A percentile compares a stretch with the other conserved stretches of the same genome.
Conservation (phyloP, 2,888 invertebrate genomes). For the Mechanitis messenoides region DNA sequence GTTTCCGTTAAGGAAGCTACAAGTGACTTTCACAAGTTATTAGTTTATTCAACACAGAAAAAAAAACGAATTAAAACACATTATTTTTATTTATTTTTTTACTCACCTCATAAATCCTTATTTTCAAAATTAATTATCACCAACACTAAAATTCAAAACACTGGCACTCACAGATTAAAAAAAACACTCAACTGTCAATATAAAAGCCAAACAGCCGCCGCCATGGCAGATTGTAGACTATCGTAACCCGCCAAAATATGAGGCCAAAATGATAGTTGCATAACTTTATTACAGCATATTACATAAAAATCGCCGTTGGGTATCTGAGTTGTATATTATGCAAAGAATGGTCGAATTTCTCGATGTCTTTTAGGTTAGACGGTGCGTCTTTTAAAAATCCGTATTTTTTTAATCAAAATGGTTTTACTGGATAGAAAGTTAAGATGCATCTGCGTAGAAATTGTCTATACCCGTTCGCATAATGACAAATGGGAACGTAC, state of each 20-base stretch:
- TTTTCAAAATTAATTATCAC: conserved; percentile 18
- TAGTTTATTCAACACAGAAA: conserved; percentile 41
- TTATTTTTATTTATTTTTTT: conserved; percentile 14
- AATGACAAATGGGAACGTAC: conserved; percentile 17
- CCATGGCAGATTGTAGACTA: conserved; percentile 58
- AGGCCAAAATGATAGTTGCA: conserved; percentile 65
- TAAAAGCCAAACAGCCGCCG: conserved; percentile 49
- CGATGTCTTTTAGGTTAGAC: conserved; percentile 51
- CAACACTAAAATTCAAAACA: conserved; percentile 36
- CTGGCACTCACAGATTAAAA: conserved; percentile 38
- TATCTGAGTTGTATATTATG: conserved; percentile 47
- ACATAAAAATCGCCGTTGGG: conserved; percentile 69
- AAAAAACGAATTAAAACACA: conserved; percentile 39
- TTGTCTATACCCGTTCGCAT: conserved; percentile 18
- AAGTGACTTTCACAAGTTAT: conserved; percentile 40
- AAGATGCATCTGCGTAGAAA: conserved; percentile 33
- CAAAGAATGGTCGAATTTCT: conserved; percentile 47
- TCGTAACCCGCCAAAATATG: conserved; percentile 64
- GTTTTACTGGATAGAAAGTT: conserved; percentile 30
- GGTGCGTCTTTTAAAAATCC: conserved; percentile 39
- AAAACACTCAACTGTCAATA: conserved; percentile 41
- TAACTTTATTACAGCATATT: conserved; percentile 67
- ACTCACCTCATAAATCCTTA: conserved; percentile 37
- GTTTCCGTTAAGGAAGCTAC: conserved; percentile 31
- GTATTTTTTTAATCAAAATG: conserved; percentile 6